Conservation (phyloP, 2,888 invertebrate species). For the Reticulitermes lucifugus region DNA sequence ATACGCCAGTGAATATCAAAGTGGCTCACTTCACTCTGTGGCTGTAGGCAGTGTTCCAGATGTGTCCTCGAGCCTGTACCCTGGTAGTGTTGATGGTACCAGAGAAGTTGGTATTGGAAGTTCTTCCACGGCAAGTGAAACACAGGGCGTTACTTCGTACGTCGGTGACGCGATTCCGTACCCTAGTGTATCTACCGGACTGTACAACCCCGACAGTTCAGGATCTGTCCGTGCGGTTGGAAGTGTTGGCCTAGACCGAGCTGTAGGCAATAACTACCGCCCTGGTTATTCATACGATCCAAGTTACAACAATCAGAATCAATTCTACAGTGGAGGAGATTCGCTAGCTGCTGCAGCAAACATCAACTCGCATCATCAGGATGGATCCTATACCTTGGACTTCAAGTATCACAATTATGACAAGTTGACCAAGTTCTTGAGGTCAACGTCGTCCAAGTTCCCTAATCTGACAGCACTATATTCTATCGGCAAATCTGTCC, state of each 20-base stretch:
- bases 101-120: not conserved
- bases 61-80: not conserved
- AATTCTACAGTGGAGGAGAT: constrained; percentile 32
- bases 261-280: constrained; percentile 46
- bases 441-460: constrained; percentile 82
- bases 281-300: constrained; percentile 48
- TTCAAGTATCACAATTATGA: constrained; percentile 91
- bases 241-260: constrained; percentile 23
- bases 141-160: not conserved
- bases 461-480: constrained; percentile 91
- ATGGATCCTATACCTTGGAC: constrained; percentile 67
- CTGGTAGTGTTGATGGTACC: not conserved
- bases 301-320: constrained; percentile 44
- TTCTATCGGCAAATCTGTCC: constrained; percentile 93
- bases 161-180: not conserved
- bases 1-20: not conserved
- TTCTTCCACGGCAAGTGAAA: not conserved
- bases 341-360: not conserved
- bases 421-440: constrained; percentile 83
- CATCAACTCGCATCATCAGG: constrained; percentile 12
- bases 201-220: constrained; percentile 12
- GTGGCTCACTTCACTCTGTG: not conserved
- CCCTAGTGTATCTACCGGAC: not conserved
- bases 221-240: not conserved
- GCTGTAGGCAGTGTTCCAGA: not conserved